Base-by-base conservation (phyloP, 1,140 invertebrate genomes). In the Archivesica marissinica region DNA sequence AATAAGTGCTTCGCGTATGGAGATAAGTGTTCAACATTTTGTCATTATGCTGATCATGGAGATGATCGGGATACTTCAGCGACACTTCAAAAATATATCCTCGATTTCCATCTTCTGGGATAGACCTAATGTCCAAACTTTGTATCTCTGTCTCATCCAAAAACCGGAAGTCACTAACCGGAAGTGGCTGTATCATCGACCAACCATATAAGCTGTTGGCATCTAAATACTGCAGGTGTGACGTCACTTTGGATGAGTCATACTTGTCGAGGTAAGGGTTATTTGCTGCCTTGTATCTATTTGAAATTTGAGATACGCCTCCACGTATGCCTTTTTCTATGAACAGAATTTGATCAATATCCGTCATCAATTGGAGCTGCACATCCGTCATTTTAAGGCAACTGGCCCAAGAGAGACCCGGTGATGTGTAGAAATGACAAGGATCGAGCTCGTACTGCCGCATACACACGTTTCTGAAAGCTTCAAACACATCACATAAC, bases 11-110 rank as follows among this genome's bases (percentile, higher is more conserved):
- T 61, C 0, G 76, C 13, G 68, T 72, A 87, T 7, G 38, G 23
- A 25, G 86, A 87, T n/a, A 85, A 35, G 23, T 33, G 13, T 13
- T 76, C 75, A 95, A 93, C 33, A 95, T 95, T 44, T 95, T 94
- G 86, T 95, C 93, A 82, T 92, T 94, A 90, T 95, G 95, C 1
- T 23, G 9, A 52, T 95, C 91, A 90, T 95, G 95, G 15, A 95
- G 44, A 28, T 93, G 0, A 66, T 88, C 11, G 0, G 91, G 91
- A 83, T 94, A 93, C 4, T 85, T 52, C 20, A 94, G 33, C 82
- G 92, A 88, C 9, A 92, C 85, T 54, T 96, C 95, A 35, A 96
- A 89, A 77, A 95, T 94, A 85, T 94, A 96, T 6, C 95, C 95
- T 56, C 82, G 84, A 39, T 89, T 30, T 75, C 91, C 88, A 90